Base-by-base conservation (phyloP, 2,113 vertebrate genomes). In the Prionailurus bengalensis region DNA sequence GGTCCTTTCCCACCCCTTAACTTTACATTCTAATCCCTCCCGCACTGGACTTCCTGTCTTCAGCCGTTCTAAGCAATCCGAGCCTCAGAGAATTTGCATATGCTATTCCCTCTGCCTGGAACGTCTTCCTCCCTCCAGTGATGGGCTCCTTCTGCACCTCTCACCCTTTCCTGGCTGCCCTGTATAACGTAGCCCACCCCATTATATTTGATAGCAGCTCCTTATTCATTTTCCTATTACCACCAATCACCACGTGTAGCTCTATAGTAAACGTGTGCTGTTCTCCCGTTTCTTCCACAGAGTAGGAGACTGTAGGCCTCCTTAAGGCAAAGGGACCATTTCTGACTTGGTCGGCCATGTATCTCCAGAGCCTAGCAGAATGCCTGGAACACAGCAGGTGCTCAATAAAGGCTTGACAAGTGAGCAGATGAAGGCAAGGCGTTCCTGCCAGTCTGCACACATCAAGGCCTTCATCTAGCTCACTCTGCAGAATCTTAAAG, bases 41-140 rank as follows among this genome's bases (percentile, higher is more conserved):
- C 10, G 2, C 14, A 8, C 16, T 5, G 27, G 15, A 71, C 66
- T 10, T 31, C 58, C 19, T 23, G 10, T 17, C 42, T 21, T 36
- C 36, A 7, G 3, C 27, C 5, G 16, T 0, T 4, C 14, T 7
- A 31, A 51, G 51, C 33, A 23, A 16, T 1, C 58, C 6, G 61
- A 36, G 68, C 36, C 51, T 48, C 7, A 0, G 68, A 33, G 61
- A 83, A 42, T 14, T 39, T 13, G 9, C 61, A n/a, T 0, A 0
- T 65, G 48, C 70, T 58, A 14, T 17, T 76, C 74, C 19, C 23
- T n/a, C 74, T 48, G 70, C 25, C 15, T 1, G 13, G n/a, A 70
- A 27, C 0, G 4, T 5, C 33, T 78, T 10, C 61, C 42, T 81
- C 29, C 81, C 15, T 14, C 10, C 55, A 9, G 11, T 6, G 23